Conservation (phyloP, 2,797 vertebrate genomes). For the Hydrocynus forskahlii region DNA sequence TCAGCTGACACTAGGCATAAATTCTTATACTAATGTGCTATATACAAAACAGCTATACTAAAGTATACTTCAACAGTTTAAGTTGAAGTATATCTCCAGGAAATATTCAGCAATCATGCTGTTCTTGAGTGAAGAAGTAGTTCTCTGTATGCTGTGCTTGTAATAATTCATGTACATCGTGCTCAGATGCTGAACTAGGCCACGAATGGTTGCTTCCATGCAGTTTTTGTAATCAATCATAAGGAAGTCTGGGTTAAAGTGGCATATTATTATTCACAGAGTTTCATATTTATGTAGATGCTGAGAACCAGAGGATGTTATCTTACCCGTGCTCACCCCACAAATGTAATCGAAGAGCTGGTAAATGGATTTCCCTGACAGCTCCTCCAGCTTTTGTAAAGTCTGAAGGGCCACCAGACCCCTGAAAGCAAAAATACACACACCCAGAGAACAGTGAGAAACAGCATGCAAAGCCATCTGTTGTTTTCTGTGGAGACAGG, state of each 20-base stretch:
- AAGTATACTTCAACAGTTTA: background rate
- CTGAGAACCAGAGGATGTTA: conserved; percentile 78
- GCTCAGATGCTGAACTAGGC: background rate
- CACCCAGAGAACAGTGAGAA: background rate
- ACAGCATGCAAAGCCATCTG: background rate
- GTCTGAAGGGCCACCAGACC: conserved; percentile 91
- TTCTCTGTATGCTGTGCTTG: background rate
- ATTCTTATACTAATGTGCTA: background rate
- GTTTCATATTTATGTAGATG: background rate
- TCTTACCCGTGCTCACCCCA: conserved; percentile 46
- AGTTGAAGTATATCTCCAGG: background rate
- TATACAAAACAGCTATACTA: background rate
- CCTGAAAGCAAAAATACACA: conserved; percentile 66
- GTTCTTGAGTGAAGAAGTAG: background rate
- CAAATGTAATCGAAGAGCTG: conserved; percentile 82
- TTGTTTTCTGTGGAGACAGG: background rate
- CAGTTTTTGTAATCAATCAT: background rate
- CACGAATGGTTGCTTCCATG: background rate
- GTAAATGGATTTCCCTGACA: conserved; percentile 72
- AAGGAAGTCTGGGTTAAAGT: background rate
- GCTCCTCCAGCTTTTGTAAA: conserved; percentile 85
- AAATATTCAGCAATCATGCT: background rate
- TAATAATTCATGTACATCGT: background rate
- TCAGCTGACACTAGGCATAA: background rate
- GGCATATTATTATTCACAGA: background rate